Percentiles rank a stretch among this genome's conserved stretches.
These are phyloP conservation scores for Hypercompe scribonia DNA, from an alignment of 2,888 invertebrate species.

Conservation along the genomic window DNA sequence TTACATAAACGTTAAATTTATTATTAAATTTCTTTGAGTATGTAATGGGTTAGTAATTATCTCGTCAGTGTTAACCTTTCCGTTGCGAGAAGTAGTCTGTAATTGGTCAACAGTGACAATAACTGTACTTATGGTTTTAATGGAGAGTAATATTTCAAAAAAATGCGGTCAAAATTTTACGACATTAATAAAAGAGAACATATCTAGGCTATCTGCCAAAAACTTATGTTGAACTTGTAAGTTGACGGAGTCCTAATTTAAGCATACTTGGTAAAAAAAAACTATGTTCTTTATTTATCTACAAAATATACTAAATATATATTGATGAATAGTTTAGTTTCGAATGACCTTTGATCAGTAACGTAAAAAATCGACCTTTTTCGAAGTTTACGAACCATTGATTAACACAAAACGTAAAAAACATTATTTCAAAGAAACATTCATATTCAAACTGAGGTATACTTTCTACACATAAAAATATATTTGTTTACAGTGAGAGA, in stretches of 20 bases:
- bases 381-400: too few relatives aligned
- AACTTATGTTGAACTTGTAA: too few relatives aligned
- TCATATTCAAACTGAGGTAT: neutral
- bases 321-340: too few relatives aligned
- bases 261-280: too few relatives aligned
- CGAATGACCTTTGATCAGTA: too few relatives aligned
- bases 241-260: too few relatives aligned
- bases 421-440: neutral
- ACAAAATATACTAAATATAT: too few relatives aligned
- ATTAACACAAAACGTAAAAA: neutral
- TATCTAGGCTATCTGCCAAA: neutral
- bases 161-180: slow-evolving; percentile 16
- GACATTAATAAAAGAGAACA: slow-evolving; percentile 3
- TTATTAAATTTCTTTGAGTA: slow-evolving; percentile 22
- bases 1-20: slow-evolving; percentile 30
- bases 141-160: neutral
- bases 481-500: neutral
- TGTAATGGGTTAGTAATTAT: slow-evolving; percentile 25
- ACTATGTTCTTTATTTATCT: too few relatives aligned
- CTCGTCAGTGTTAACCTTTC: slow-evolving; percentile 27
- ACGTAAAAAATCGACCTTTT: too few relatives aligned
- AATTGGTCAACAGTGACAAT: slow-evolving; percentile 25
- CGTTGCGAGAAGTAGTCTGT: slow-evolving; percentile 19
- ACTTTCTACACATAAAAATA: neutral
- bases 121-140: slow-evolving; percentile 18